A percentile compares a stretch with the other conserved stretches of the same genome.
These are phyloP conservation scores for Bombus balteatus DNA, from an alignment of 1,140 invertebrate genomes.

Conservation along the genomic window DNA sequence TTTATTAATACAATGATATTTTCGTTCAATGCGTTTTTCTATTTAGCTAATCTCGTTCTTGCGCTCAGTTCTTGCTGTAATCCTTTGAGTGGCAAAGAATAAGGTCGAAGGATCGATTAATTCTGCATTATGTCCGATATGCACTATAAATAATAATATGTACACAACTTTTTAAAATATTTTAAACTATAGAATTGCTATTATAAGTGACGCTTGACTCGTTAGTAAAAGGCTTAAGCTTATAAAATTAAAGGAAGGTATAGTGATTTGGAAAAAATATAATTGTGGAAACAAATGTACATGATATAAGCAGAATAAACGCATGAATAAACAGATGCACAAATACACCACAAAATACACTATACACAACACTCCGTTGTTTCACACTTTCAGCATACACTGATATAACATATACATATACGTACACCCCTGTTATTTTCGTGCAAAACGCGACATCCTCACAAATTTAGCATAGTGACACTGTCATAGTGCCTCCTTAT, in stretches of 20 bases:
- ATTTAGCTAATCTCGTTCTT: neutral
- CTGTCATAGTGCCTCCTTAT: too few species aligned
- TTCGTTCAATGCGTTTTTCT: slow-evolving; percentile 34
- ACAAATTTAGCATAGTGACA: too few species aligned
- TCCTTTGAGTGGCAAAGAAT: neutral
- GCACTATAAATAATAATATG: neutral
- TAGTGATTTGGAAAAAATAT: neutral
- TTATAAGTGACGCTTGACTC: too few species aligned
- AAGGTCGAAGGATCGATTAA: neutral
- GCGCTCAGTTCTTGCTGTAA: neutral
- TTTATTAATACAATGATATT: slow-evolving; percentile 53
- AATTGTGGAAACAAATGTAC: neutral
- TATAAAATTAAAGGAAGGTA: neutral
- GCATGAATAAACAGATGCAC: neutral
- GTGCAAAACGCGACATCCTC: too few species aligned
- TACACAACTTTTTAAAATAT: neutral
- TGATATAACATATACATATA: too few species aligned
- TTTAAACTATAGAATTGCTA: neutral
- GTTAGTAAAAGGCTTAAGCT: neutral
- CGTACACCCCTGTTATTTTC: too few species aligned
- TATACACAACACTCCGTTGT: neutral
- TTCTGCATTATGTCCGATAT: neutral
- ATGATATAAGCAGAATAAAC: neutral
- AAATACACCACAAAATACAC: neutral
- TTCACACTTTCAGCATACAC: neutral